Conservation (phyloP, 2,888 invertebrate species). For the Deilephila elpenor region DNA sequence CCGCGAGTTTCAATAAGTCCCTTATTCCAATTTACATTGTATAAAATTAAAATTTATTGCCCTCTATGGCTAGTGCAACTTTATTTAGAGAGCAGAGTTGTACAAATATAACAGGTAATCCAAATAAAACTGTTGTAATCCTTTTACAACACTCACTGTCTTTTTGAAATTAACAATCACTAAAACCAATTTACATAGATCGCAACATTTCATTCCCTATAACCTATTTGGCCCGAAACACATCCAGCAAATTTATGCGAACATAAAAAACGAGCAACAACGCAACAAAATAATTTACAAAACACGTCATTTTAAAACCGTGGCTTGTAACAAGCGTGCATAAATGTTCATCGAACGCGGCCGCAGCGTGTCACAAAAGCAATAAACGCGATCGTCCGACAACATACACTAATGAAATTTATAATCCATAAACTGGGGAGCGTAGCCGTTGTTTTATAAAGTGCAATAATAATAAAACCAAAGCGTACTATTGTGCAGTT, state of each 20-base stretch:
- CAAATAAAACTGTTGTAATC: too few relatives aligned
- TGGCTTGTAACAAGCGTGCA: slow-evolving; percentile 29
- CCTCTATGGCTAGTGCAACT: too few relatives aligned
- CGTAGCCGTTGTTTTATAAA: slow-evolving; percentile 73
- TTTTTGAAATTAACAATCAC: not conserved
- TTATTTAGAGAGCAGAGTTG: too few relatives aligned
- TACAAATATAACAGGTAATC: too few relatives aligned
- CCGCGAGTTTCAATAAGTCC: too few relatives aligned
- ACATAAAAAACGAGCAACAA: slow-evolving; percentile 26
- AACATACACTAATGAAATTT: slow-evolving; percentile 81
- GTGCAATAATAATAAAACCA: slow-evolving; percentile 80
- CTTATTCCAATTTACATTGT: too few relatives aligned
- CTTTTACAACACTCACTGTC: too few relatives aligned
- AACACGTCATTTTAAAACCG: slow-evolving; percentile 20
- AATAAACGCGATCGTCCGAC: slow-evolving; percentile 72
- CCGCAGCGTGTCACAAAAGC: slow-evolving; percentile 50
- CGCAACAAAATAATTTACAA: slow-evolving; percentile 29
- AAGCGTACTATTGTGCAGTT: slow-evolving; percentile 34
- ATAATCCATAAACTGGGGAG: slow-evolving; percentile 76
- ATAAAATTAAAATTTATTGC: too few relatives aligned
- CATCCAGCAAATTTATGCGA: slow-evolving; percentile 24
- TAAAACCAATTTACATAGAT: slow-evolving; percentile 18
- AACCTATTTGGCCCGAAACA: not conserved
- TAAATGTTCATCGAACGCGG: slow-evolving; percentile 32
- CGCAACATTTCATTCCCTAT: not conserved